Base-by-base conservation (phyloP, 2,888 invertebrate genomes). In the Orthonevra nobilis region DNA sequence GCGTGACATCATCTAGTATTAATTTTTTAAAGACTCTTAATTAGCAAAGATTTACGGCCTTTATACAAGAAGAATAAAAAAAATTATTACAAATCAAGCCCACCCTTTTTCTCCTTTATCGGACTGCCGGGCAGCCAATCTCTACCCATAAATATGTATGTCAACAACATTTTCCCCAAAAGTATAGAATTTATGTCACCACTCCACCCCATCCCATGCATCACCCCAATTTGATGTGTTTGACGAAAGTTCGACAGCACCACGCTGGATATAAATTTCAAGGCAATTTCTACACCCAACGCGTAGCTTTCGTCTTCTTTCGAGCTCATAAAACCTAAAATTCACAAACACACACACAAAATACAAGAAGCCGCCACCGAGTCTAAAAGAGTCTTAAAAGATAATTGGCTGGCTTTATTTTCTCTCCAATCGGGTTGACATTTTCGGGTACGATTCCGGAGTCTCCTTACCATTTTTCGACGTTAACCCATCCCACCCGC, bases 391-490 rank as follows among this genome's bases (percentile, higher is more conserved):
- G 75, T 42, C 70, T 63, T 70, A 63, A 70, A 69, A 75, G 52
- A 56, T 75, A 75, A 75, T 75, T 75, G 75, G 75, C 70, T 48
- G 54, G 63, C 32, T 61, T 61, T 54, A 56, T 46, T 48, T 20
- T 19, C 5, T 32, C 23, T 26, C n/a, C 9, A 23, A 34, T 15
- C 40, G 19, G 19, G 9, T 54, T 28, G 26, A 15, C n/a, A n/a
- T n/a, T n/a, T 36, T 56, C 28, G 14, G 9, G 20, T 1, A 5
- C 20, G 42, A 20, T 56, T 48, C 50, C 30, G 44, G 19, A 40
- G 36, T 42, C 38, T 34, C 34, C 30, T 36, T 17, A 23, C 30
- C 20, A 38, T 19, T 56, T 40, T 54, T 54, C 14, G 40, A 17
- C 30, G 32, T 40, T 17, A 30, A 36, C 7, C 46, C 28, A 7